Base-by-base conservation (phyloP, 2,888 invertebrate species). In the Amphiduros pacificus region DNA sequence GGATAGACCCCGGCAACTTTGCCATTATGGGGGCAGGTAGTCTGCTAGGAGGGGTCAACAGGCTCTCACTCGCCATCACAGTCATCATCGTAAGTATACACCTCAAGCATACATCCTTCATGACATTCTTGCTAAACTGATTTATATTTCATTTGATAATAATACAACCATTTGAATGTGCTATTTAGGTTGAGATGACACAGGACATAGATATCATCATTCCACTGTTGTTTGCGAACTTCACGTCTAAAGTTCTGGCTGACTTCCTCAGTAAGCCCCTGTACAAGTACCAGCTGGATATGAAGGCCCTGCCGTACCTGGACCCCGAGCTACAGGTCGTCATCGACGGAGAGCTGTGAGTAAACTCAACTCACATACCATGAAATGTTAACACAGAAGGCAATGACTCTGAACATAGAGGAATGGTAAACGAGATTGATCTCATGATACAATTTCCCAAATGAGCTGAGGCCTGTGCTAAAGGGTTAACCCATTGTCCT, bases 1-100 rank as follows among this genome's bases (percentile, higher is more conserved):
- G 71, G 71, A 63, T 71, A n/a, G 71, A 71, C 49, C 71, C 71
- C 3, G 71, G 71, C 17, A 55, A 63, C 14, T 60, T 68, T 41
- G 66, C 71, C n/a, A 64, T 70, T 3, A 52, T 71, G 1, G 71
- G 71, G 11, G 64, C 70, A 6, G 69, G 60, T 1, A 60, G 62
- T 27, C 66, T 71, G 5, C 63, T 71, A n/a, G 70, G 68, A 5
- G 69, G 71, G n/a, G 66, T 68, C 27, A 71, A 68, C 40, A 52
- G 71, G 3, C 62, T 70, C 2, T 60, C 57, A 41, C 61, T 71
- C 17, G 71, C 71, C 27, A 62, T 68, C 26, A 71, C 71, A 24
- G 67, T 71, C 50, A 71, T 71, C 22, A 62, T 70, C 36, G 71
- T 70, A 24, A 48, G 68, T 65, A 29, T 4, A 17, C 27, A 20